Percentiles rank a stretch among this genome's conserved stretches.
Evolutionary conservation across 2,888 invertebrate genomes (phyloP).

Genomic region (Balanococcus diminutus): DNA sequence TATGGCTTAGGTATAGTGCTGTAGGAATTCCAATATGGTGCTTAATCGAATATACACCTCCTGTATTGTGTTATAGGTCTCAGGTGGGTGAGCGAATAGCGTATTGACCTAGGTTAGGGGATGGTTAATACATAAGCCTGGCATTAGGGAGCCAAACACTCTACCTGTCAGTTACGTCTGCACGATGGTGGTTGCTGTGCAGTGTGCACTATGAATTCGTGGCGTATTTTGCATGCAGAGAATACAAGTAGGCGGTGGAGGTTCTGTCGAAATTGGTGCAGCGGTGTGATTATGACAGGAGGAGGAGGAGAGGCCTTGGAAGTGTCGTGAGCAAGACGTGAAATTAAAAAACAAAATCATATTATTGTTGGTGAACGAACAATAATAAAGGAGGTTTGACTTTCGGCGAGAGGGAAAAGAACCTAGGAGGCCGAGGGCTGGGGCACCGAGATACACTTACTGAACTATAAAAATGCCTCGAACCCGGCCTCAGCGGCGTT

Average conservation of each 20-base stretch:
- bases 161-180: constrained; percentile 10
- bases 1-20: too few species aligned
- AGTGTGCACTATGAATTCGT: background rate
- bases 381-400: background rate
- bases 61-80: background rate
- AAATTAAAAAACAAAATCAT: constrained; percentile 7
- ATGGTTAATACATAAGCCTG: background rate
- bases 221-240: background rate
- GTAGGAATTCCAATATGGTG: background rate
- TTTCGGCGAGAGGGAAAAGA: background rate
- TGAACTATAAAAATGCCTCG: background rate
- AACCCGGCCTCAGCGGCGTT: background rate
- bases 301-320: background rate
- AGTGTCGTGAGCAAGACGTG: constrained; percentile 1
- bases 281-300: constrained; percentile 13
- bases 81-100: background rate
- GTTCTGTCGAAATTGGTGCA: background rate
- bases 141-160: background rate
- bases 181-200: background rate
- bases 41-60: background rate
- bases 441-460: background rate
- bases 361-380: background rate
- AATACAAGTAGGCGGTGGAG: background rate
- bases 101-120: background rate
- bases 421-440: background rate